Base-by-base conservation (phyloP, 2,113 vertebrate genomes). In the Pungitius pungitius region DNA sequence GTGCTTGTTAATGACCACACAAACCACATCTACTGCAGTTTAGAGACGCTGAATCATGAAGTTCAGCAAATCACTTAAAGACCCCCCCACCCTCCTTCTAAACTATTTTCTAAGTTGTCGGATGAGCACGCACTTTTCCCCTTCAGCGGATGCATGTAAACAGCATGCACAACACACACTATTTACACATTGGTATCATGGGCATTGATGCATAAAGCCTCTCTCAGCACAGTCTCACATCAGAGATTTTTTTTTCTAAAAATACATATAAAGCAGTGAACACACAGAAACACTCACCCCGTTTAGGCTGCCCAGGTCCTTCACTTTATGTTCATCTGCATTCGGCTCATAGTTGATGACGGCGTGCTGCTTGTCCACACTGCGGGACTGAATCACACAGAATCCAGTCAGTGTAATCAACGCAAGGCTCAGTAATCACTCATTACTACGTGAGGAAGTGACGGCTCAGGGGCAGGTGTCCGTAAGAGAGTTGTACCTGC, bases 301-400 rank as follows among this genome's bases (percentile, higher is more conserved):
- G 0, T 99, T 99, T 26, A 99, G 89, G 79, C 97, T 99, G 64
- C 97, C 97, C 4, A 99, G 92, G 86, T 99, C 97, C 86, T 99
- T 99, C 59, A 99, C 95, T 91, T 95, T 95, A 75, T 99, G 97
- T 61, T 99, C 96, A 1, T 99, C 97, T 17, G 94, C 91, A 49
- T 94, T 94, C 10, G 91, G 93, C 91, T 99, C 96, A 0, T 99
- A 99, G 94, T 99, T 99, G 93, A 99, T 96, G 64, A 99, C 97
- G 0, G 97, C 97, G 0, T 99, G 97, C 85, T 99, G 97, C 84
- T 98, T 99, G 94, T 99, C 97, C 79, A 99, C 97, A 1, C 97
- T 99, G 91, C 97, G 97, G 77, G 97, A 98, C 97, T 99, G 82
- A 62, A 90, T 64, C 70, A 89, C 17, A 87, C 65, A 84, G 70